Percentiles rank a stretch among this genome's conserved stretches.
Conservation (phyloP, 2,888 invertebrate genomes). For the Anodontia alba region DNA sequence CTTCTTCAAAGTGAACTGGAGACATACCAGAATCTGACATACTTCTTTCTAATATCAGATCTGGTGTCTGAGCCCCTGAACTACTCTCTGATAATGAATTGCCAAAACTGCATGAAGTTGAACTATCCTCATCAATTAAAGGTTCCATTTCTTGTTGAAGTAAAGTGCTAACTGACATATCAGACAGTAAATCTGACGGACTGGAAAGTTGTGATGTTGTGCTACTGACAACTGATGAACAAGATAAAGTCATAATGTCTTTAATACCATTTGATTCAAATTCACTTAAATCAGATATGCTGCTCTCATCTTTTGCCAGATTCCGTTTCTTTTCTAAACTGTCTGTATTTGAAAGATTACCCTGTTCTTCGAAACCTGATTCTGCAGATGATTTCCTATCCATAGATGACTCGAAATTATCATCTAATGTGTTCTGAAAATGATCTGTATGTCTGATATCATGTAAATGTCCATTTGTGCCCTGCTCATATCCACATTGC, state of each 20-base stretch:
- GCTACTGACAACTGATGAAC: slow-evolving; percentile 61
- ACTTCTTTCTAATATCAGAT: slow-evolving; percentile 58
- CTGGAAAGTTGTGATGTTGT: slow-evolving; percentile 64
- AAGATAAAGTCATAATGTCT: slow-evolving; percentile 61
- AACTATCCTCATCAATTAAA: slow-evolving; percentile 59
- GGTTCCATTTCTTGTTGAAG: slow-evolving; percentile 65
- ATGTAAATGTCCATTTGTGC: not conserved
- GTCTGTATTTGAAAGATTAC: slow-evolving; percentile 59
- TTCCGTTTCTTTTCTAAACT: slow-evolving; percentile 61
- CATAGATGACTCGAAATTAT: slow-evolving; percentile 46
- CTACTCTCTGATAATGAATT: slow-evolving; percentile 59
- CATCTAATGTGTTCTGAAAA: not conserved
- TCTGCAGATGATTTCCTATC: slow-evolving; percentile 64
- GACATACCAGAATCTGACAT: slow-evolving; percentile 64
- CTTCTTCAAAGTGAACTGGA: slow-evolving; percentile 46
- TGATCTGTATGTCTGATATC: not conserved
- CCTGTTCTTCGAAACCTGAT: slow-evolving; percentile 70
- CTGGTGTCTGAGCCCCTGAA: slow-evolving; percentile 54
- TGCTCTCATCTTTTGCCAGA: slow-evolving; percentile 58
- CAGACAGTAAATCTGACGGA: slow-evolving; percentile 66
- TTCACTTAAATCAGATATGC: slow-evolving; percentile 60
- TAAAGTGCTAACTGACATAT: slow-evolving; percentile 67
- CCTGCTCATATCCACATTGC: no score
- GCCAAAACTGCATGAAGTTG: slow-evolving; percentile 54
- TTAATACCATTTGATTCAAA: slow-evolving; percentile 59